Base-by-base conservation (phyloP, 1,140 invertebrate genomes). In the Temnothorax longispinosus region DNA sequence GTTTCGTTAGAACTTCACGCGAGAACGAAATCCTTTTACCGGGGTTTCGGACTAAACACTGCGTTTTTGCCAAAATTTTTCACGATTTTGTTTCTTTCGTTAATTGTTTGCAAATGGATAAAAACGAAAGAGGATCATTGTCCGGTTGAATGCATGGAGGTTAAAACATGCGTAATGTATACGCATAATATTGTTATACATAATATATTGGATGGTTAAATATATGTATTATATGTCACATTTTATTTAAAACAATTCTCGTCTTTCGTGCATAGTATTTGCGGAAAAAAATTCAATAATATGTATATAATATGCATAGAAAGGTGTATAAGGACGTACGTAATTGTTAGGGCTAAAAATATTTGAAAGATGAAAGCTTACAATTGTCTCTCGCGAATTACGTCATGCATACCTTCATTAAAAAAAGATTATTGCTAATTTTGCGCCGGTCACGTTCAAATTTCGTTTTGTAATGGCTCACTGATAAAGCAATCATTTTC, bases 401-500 rank as follows among this genome's bases (percentile, higher is more conserved):
- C 84, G 71, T 88, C 60, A 35, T 44, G 21, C 41, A 18, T 76
- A 76, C 60, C 15, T 62, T 76, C 74, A 76, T 60, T 76, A 76
- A 65, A 78, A 78, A 65, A 64, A 78, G 41, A 47, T 65, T 15
- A 44, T 65, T 65, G 41, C 60, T 78, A 65, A 78, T 78, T 50
- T 65, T 38, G 41, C 41, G 60, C 27, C 6, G 60, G 52, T 38
- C 75, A 47, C 60, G 27, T 78, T n/a, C 52, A 78, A 78, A 78
- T 78, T 78, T 78, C 60, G 27, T 65, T 78, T 78, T 41, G 60
- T 27, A 44, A 65, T 65, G 76, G 76, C 41, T 78, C 8, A 65
- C 54, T 50, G 58, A 65, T 78, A 65, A 78, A 65, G 58, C 76
- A 65, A 64, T 47, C 44, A 65, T 78, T 78, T 78, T 78, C 75